Evolutionary conservation across 2,888 invertebrate genomes (phyloP).

Genomic region (Nowickia ferox): DNA sequence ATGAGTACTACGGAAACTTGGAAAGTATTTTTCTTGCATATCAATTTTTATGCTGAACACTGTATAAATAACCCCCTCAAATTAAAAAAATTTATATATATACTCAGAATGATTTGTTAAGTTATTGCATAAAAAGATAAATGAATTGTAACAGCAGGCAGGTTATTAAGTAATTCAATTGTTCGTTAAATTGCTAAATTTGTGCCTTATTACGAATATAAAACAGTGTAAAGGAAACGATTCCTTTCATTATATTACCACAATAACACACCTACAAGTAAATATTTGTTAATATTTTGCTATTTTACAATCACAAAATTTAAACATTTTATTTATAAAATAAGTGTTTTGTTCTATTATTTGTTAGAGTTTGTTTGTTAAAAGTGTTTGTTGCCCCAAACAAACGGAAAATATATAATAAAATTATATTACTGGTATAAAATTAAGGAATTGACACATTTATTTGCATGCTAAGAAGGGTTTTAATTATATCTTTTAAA

Average conservation of each 20-base stretch:
- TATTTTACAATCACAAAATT: not conserved
- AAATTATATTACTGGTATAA: constrained; percentile 34
- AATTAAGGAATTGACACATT: constrained; percentile 58
- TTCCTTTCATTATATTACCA: not conserved
- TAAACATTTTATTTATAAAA: not conserved
- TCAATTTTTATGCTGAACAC: too few species aligned
- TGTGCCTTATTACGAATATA: not conserved
- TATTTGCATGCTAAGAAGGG: constrained; percentile 64
- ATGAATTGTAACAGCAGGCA: not conserved
- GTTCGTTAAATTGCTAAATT: not conserved
- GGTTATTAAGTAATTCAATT: not conserved
- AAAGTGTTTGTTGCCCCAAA: constrained; percentile 38
- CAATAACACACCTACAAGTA: not conserved
- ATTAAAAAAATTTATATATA: too few species aligned
- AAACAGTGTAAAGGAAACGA: not conserved
- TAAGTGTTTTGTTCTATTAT: constrained; percentile 4
- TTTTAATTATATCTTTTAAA: constrained; percentile 21
- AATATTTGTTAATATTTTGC: constrained; percentile 1
- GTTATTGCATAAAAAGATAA: not conserved
- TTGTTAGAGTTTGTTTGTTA: not conserved
- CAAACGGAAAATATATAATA: constrained; percentile 25
- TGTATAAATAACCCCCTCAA: too few species aligned
- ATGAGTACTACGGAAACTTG: too few species aligned
- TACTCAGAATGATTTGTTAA: too few species aligned
- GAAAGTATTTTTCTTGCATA: too few species aligned